Percentiles rank a stretch among this genome's conserved stretches.
Evolutionary conservation across 1,140 invertebrate genomes (phyloP).

Genomic region (Lethrus apterus): DNA sequence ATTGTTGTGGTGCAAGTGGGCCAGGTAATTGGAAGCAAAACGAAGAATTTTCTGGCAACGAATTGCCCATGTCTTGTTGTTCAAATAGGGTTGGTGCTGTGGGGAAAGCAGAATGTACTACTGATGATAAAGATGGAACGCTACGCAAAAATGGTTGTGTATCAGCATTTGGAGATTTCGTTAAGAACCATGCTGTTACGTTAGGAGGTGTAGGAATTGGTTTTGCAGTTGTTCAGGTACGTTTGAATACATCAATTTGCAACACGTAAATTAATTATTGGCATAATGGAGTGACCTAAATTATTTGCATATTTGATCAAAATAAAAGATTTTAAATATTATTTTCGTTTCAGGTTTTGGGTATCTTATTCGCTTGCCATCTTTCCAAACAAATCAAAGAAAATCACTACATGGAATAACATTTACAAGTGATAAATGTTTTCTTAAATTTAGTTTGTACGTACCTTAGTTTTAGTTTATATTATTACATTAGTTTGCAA

Average conservation of each 20-base stretch:
- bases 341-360: slow-evolving; percentile 25
- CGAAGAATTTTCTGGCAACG: slow-evolving; percentile 14
- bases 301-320: background rate
- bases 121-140: slow-evolving; percentile 17
- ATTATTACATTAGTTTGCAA: too few species aligned
- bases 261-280: background rate
- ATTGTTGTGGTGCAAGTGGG: slow-evolving; percentile 62
- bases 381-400: slow-evolving; percentile 29
- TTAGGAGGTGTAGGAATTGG: slow-evolving; percentile 68
- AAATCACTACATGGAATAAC: too few species aligned
- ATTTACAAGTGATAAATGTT: too few species aligned
- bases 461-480: too few species aligned
- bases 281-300: too few species aligned
- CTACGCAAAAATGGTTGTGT: slow-evolving; percentile 50
- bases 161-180: slow-evolving; percentile 49
- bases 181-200: slow-evolving; percentile 59
- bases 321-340: slow-evolving; percentile 1
- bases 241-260: background rate
- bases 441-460: too few species aligned
- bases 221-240: slow-evolving; percentile 67
- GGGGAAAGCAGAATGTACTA: slow-evolving; percentile 41
- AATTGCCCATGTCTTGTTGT: slow-evolving; percentile 57
- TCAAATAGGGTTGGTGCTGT: slow-evolving; percentile 40
- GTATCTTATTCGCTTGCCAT: slow-evolving; percentile 30
- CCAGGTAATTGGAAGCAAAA: slow-evolving; percentile 54